Evolutionary conservation across 2,797 vertebrate species (phyloP), one percentile per base, ranked within the genome.

Genomic region (Sebastes umbrosus): DNA sequence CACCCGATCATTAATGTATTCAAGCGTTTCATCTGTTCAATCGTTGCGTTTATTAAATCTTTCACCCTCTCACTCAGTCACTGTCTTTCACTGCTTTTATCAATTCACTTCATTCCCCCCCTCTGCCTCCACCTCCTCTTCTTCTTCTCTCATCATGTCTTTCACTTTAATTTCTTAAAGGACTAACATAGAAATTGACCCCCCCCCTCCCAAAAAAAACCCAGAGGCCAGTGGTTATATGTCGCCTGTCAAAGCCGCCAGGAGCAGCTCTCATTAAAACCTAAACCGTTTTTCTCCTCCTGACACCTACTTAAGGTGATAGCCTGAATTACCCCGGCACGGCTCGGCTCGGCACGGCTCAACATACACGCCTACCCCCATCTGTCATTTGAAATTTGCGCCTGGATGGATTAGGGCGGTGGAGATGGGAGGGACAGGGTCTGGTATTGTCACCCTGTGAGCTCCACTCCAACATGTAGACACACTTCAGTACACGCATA

Each of bases 231-330:
- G 60, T 39, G 76, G 84, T 87, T 90, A 87, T 87, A 73, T 77
- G 84, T 89, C 32, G 60, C 79, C 89, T 89, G 93, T 93, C 92
- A 87, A 72, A 87, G 55, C 34, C 39, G 2, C 82, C 81, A 82
- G 79, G 39, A 87, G 81, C 83, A 36, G 78, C 85, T 83, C 92
- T 93, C 88, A 91, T 95, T 94, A 92, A 90, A 93, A 84, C 83
- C 88, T 73, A 80, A 32, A 86, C 85, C 82, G 77, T 90, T 94
- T 91, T 88, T 92, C 85, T 89, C 78, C 80, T 84, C 64, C 84
- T 91, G 92, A 92, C 90, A 93, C 87, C 87, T 91, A 93, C 92
- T 92, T 94, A 92, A 93, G 87, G 84, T 88, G 92, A 94, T 93
- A 91, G 86, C 71, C 89, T 88, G 88, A 85, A 88, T 92, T 89